These are phyloP conservation scores for Agrochola macilenta DNA, from an alignment of 2,888 invertebrate genomes.

Conservation along the genomic window DNA sequence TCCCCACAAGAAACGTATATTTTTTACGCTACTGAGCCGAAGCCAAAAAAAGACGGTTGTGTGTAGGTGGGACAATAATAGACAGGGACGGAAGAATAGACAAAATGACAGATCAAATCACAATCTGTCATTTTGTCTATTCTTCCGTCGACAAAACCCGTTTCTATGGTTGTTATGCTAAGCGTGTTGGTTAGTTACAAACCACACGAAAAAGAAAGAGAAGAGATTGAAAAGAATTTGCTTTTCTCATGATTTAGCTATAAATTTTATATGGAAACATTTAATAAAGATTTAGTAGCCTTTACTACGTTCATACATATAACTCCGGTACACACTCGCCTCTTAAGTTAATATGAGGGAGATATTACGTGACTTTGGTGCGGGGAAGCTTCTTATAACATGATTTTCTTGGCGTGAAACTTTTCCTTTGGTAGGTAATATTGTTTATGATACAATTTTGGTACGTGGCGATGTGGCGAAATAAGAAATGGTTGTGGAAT, in stretches of 20 bases:
- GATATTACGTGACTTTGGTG: conserved; percentile 47
- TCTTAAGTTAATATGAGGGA: conserved; percentile 29
- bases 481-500: neutral
- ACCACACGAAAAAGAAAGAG: no score
- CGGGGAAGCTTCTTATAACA: conserved; percentile 35
- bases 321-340: conserved; percentile 13
- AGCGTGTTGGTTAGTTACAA: no score
- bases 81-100: no score
- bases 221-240: no score
- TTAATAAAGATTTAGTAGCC: conserved; percentile 18
- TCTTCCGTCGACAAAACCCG: no score
- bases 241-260: neutral
- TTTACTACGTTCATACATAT: conserved; percentile 1
- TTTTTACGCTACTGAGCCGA: no score
- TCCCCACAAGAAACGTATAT: no score
- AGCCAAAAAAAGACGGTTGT: no score
- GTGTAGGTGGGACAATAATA: no score
- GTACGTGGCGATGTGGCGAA: conserved; percentile 7
- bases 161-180: no score
- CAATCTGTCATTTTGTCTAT: no score
- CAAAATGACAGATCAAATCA: no score
- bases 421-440: conserved; percentile 16
- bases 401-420: conserved; percentile 23
- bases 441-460: conserved; percentile 28
- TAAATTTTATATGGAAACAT: neutral